phyloP scores from a whole-genome alignment of 2,797 vertebrate species.

The Syngnathus rostellatus region DNA sequence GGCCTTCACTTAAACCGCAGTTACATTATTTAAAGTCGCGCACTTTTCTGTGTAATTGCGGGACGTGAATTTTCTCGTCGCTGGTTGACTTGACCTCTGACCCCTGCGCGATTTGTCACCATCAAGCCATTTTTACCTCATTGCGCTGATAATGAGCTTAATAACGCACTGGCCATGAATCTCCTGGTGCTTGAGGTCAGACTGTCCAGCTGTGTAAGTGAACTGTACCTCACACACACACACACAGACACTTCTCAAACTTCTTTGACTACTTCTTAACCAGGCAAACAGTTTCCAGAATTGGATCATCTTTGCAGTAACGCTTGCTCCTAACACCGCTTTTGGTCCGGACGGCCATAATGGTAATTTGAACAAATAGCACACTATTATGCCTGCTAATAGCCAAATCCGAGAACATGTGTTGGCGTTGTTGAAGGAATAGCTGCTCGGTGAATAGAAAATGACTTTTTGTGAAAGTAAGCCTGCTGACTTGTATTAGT shows the following conservation, averaged over 20 bases:
- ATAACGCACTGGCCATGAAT: slow-evolving; percentile 13
- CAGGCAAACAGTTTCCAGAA: background rate
- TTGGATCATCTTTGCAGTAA: background rate
- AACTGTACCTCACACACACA: slow-evolving; percentile 7
- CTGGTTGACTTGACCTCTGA: slow-evolving; percentile 18
- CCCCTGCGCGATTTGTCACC: background rate
- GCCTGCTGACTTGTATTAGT: too few species aligned
- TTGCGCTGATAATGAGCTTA: slow-evolving; percentile 39
- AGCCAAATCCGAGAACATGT: background rate
- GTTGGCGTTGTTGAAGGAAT: background rate
- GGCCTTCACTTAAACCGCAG: background rate
- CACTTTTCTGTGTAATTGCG: background rate
- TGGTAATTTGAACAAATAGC: background rate
- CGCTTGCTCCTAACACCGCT: slow-evolving; percentile 31
- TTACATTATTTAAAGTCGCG: background rate
- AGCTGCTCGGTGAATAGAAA: background rate
- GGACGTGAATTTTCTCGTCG: slow-evolving; percentile 4
- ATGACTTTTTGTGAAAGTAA: background rate
- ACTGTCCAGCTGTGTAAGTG: slow-evolving; percentile 33
- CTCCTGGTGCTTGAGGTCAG: slow-evolving; percentile 27
- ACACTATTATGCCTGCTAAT: background rate
- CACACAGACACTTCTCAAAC: background rate
- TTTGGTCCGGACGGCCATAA: slow-evolving; percentile 33
- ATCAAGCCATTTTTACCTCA: slow-evolving; percentile 12
- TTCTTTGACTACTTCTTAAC: background rate